phyloP scores from a whole-genome alignment of 2,113 vertebrate species.

The Percina caprodes region DNA sequence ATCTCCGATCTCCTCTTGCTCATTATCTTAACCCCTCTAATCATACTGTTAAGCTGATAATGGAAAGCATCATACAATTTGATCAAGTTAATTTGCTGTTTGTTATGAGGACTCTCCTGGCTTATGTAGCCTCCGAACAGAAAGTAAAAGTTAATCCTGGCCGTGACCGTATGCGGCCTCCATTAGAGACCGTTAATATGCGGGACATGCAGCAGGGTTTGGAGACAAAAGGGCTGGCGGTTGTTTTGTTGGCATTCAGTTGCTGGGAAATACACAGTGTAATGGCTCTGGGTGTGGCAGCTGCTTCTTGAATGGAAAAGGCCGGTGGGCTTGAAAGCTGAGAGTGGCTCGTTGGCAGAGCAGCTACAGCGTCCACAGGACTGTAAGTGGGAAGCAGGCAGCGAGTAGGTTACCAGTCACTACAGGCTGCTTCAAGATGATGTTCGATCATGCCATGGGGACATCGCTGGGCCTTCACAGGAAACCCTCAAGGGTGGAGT shows the following conservation, averaged over 20 bases:
- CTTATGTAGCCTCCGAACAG: not conserved
- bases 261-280: constrained; percentile 66
- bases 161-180: constrained; percentile 46
- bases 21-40: constrained; percentile 62
- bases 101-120: constrained; percentile 36
- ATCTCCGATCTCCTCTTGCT: constrained; percentile 33
- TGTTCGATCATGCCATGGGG: constrained; percentile 73
- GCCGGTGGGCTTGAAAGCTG: constrained; percentile 34
- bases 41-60: constrained; percentile 41
- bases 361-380: constrained; percentile 6
- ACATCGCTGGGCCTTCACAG: constrained; percentile 79
- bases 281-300: constrained; percentile 77
- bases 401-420: not conserved
- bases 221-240: constrained; percentile 63
- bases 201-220: constrained; percentile 22
- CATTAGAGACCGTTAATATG: constrained; percentile 75
- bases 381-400: not conserved
- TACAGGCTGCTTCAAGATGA: constrained; percentile 48
- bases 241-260: constrained; percentile 67
- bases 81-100: constrained; percentile 41
- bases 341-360: constrained; percentile 24
- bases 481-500: constrained; percentile 87
- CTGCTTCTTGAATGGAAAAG: constrained; percentile 51
- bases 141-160: constrained; percentile 64
- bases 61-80: constrained; percentile 23